Conservation (phyloP, 2,888 invertebrate genomes). For the Clivina fossor region DNA sequence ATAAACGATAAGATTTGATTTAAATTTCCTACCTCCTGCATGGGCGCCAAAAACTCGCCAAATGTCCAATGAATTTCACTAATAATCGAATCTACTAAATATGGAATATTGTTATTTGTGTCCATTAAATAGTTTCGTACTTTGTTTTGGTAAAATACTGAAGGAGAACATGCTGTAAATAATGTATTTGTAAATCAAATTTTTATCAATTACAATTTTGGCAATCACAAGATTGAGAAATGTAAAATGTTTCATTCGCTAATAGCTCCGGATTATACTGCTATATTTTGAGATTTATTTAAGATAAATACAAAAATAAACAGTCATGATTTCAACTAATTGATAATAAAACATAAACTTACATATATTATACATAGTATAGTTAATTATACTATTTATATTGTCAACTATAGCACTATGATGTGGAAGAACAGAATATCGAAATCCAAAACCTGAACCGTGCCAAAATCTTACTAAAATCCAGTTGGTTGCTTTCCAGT, state of each 20-base stretch:
- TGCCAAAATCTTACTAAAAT: constrained; percentile 82
- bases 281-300: no score
- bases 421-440: constrained; percentile 55
- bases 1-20: background rate
- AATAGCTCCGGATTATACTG: no score
- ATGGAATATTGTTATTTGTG: constrained; percentile 44
- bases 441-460: constrained; percentile 78
- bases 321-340: background rate
- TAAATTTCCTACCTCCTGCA: constrained; percentile 73
- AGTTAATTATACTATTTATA: constrained; percentile 16
- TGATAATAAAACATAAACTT: constrained; percentile 1
- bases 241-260: no score
- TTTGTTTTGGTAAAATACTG: constrained; percentile 64
- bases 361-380: constrained; percentile 18
- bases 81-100: constrained; percentile 75
- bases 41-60: constrained; percentile 81
- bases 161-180: constrained; percentile 67
- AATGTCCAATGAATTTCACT: constrained; percentile 87
- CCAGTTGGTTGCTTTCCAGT: constrained; percentile 86
- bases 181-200: constrained; percentile 6
- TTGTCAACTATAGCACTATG: constrained; percentile 9
- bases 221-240: no score
- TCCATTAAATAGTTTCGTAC: constrained; percentile 62
- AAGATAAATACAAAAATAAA: constrained; percentile 24
- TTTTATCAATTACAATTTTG: background rate